Evolutionary conservation across 2,888 invertebrate species (phyloP), one percentile per base, ranked within the genome.

Genomic region (Pyrrhia umbra): DNA sequence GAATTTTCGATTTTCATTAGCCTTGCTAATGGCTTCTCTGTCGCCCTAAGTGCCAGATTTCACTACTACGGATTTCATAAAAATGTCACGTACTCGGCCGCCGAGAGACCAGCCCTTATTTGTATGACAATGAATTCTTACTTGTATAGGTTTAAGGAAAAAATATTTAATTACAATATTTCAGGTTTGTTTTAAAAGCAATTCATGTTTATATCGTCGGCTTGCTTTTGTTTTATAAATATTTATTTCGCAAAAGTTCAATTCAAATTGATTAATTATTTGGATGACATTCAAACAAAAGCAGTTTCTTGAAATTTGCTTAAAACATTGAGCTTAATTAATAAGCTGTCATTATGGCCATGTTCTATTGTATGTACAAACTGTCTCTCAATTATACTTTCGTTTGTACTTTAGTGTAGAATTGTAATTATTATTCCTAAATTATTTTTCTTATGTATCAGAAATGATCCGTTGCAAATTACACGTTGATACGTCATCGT

Each of bases 1-100:
- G 39, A 43, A 64, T 61, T 50, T 60, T 63, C 5, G 25, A 50
- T 56, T 59, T 62, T 57, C 42, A 59, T 57, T 65, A 62, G 18
- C 20, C 42, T 51, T 59, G 27, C 30, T 59, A 72, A 43, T 43
- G 55, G 43, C 6, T 2, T 46, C 49, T 45, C 21, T 13, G 49
- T 27, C 9, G 37, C 20, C 47, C 1, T 37, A 21, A 37, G 30
- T 39, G 15, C 39, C 37, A 57, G 23, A 18, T 52, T 39, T 27
- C 27, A 45, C n/a, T 40, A 15, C 3, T 2, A 8, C 6, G 5
- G 30, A 42, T 46, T 69, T 16, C 8, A 20, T 37, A 60, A 63
- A 55, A 27, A 6, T 10, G 18, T 46, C 70, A 69, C 59, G 59
- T 57, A 52, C 25, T 27, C 27, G 20, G 10, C 45, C 15, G 25